Conservation (phyloP, 1,140 invertebrate genomes). For the Delia radicum region DNA sequence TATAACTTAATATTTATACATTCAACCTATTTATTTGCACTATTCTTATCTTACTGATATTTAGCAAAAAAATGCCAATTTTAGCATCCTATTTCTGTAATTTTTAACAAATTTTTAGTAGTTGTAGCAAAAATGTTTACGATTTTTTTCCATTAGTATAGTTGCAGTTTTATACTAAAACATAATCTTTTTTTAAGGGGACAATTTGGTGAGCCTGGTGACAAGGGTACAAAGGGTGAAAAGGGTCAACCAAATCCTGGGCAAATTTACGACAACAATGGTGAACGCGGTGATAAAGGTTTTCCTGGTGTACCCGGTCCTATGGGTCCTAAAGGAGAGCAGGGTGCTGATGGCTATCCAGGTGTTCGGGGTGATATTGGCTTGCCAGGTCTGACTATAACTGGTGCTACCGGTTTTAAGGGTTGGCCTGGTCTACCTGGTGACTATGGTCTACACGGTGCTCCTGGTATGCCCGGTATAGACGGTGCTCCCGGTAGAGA, state of each 20-base stretch:
- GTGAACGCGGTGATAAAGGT: constrained; percentile 41
- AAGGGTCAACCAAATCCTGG: constrained; percentile 59
- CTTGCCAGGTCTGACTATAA: constrained; percentile 36
- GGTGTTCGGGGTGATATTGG: constrained; percentile 38
- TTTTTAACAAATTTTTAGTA: too few species aligned
- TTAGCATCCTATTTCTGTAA: too few species aligned
- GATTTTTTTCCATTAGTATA: too few species aligned
- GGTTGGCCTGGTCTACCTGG: constrained; percentile 59
- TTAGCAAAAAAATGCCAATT: too few species aligned
- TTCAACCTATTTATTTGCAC: too few species aligned
- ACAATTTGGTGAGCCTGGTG: constrained; percentile 55
- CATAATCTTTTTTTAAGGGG: constrained; percentile 56
- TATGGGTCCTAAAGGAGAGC: constrained; percentile 47
- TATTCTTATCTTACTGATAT: too few species aligned
- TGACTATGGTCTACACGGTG: constrained; percentile 51
- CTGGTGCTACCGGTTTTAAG: constrained; percentile 58
- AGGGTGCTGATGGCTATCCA: constrained; percentile 33
- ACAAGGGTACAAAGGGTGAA: constrained; percentile 60
- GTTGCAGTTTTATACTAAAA: too few species aligned
- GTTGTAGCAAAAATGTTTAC: too few species aligned
- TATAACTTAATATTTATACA: too few species aligned
- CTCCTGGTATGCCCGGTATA: constrained; percentile 55
- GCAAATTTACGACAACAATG: constrained; percentile 39
- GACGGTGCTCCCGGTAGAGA: constrained; percentile 54
- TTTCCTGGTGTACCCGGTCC: constrained; percentile 39